phyloP scores from a whole-genome alignment of 2,797 vertebrate species.

The Scleropages formosus region DNA sequence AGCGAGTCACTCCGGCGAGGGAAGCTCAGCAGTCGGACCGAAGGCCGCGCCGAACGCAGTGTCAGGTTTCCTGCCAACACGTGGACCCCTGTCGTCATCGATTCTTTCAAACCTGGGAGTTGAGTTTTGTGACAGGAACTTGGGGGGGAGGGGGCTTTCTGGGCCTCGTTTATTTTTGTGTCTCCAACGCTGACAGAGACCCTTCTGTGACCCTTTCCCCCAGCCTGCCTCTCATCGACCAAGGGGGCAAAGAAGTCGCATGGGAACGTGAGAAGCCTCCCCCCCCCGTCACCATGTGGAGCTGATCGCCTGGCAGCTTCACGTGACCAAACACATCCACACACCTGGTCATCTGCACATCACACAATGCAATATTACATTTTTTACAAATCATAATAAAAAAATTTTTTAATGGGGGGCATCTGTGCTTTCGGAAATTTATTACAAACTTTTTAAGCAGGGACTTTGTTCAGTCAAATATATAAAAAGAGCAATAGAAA shows the following conservation, averaged over 20 bases:
- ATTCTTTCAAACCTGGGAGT: conserved; percentile 12
- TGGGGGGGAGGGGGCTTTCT: conserved; percentile 5
- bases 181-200: no score
- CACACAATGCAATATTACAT: conserved; percentile 53
- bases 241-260: background rate
- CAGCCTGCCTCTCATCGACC: background rate
- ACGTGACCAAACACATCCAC: conserved; percentile 46
- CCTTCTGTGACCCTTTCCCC: background rate
- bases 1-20: conserved; percentile 50
- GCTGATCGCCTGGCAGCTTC: conserved; percentile 44
- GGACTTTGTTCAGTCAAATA: conserved; percentile 52
- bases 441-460: conserved; percentile 34
- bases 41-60: background rate
- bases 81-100: background rate
- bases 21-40: conserved; percentile 46
- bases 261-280: conserved; percentile 30
- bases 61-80: background rate
- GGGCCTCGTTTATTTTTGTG: background rate
- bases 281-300: conserved; percentile 35
- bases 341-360: conserved; percentile 43
- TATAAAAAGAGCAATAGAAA: conserved; percentile 64
- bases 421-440: conserved; percentile 51
- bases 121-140: conserved; percentile 28
- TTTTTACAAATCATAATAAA: conserved; percentile 51
- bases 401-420: conserved; percentile 33